Percentiles rank a stretch among this genome's conserved stretches.
Conservation (phyloP, 2,797 vertebrate genomes). For the Apogon hyalosoma region DNA sequence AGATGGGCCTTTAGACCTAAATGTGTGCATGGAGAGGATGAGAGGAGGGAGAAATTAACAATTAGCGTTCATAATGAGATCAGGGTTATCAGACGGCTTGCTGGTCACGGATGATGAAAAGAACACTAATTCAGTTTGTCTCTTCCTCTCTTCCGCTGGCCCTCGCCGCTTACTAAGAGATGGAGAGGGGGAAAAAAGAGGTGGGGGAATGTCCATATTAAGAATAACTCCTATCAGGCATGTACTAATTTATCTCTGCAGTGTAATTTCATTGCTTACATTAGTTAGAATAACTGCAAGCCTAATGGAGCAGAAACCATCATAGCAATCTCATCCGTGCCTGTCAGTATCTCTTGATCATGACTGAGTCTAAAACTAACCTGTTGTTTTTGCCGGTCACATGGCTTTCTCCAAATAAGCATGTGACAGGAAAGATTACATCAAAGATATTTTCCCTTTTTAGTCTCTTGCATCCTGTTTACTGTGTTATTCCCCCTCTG, state of each 20-base stretch:
- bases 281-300: constrained; percentile 60
- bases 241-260: constrained; percentile 63
- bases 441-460: constrained; percentile 22
- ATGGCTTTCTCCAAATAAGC: background rate
- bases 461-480: constrained; percentile 39
- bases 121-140: constrained; percentile 86
- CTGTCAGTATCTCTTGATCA: constrained; percentile 25
- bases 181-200: constrained; percentile 39
- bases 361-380: background rate
- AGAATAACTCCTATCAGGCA: constrained; percentile 71
- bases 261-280: constrained; percentile 63
- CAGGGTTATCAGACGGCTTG: constrained; percentile 81
- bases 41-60: constrained; percentile 72
- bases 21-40: constrained; percentile 52
- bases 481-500: constrained; percentile 31
- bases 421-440: background rate
- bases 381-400: constrained; percentile 7
- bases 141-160: constrained; percentile 74
- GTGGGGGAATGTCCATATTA: constrained; percentile 66
- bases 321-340: constrained; percentile 12
- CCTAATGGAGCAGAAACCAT: constrained; percentile 39
- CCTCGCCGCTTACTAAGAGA: constrained; percentile 55
- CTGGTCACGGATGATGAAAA: constrained; percentile 84
- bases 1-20: constrained; percentile 51
- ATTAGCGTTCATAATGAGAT: constrained; percentile 84